phyloP scores from a whole-genome alignment of 1,140 invertebrate species.

The Littorina saxatilis region DNA sequence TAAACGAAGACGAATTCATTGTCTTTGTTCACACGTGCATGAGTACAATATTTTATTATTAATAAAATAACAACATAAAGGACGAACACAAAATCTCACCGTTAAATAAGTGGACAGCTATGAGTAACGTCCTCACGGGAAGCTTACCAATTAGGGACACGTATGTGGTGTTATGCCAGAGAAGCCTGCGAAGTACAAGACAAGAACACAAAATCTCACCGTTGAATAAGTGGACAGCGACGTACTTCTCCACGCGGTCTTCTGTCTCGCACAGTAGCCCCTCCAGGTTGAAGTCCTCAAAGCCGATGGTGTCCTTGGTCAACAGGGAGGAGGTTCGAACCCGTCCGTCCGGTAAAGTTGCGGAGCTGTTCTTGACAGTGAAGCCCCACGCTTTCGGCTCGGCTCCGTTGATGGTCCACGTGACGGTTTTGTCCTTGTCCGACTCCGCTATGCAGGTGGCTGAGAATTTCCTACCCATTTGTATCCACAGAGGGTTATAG shows the following conservation, averaged over 20 bases:
- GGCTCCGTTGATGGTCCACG: conserved; percentile 4
- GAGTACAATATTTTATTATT: too few species aligned
- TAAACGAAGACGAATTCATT: too few species aligned
- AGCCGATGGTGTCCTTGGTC: not conserved
- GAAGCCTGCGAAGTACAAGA: too few species aligned
- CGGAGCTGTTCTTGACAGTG: not conserved
- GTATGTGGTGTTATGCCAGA: too few species aligned
- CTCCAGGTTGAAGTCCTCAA: not conserved
- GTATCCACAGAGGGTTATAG: conserved; percentile 8
- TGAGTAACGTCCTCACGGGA: too few species aligned
- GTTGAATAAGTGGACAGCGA: conserved; percentile 9
- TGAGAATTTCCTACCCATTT: not conserved
- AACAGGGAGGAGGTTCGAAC: not conserved
- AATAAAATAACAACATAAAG: too few species aligned
- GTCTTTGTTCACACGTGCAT: too few species aligned
- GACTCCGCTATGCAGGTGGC: not conserved
- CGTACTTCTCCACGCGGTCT: not conserved
- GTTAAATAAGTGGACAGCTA: conserved; percentile 6
- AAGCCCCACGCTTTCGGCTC: not conserved
- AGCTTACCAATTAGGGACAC: too few species aligned
- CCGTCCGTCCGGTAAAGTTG: not conserved
- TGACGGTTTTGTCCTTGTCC: not conserved
- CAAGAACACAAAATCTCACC: too few species aligned
- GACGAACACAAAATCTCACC: too few species aligned
- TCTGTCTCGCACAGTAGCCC: conserved; percentile 1